Conservation (phyloP, 2,797 vertebrate species). For the Rachycentron canadum region DNA sequence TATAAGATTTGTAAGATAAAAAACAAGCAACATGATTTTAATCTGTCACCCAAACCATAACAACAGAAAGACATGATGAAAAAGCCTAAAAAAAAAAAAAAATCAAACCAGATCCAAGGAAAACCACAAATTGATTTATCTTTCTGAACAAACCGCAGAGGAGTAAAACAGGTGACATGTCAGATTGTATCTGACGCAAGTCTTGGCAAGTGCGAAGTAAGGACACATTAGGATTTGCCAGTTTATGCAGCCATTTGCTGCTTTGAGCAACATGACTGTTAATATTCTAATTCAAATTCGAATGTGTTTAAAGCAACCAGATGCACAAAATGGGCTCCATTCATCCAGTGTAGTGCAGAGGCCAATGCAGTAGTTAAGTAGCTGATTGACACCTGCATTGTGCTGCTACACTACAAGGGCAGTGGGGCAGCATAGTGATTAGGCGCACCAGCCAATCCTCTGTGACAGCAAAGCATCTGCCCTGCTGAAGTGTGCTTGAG, state of each 20-base stretch:
- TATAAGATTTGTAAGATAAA: neutral
- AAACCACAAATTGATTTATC: slow-evolving; percentile 10
- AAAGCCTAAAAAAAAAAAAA: neutral
- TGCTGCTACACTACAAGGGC: slow-evolving; percentile 36
- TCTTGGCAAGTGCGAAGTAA: slow-evolving; percentile 33
- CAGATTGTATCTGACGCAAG: slow-evolving; percentile 41
- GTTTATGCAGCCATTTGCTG: neutral
- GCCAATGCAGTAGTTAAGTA: slow-evolving; percentile 28
- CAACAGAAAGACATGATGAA: slow-evolving; percentile 15
- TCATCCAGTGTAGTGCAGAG: slow-evolving; percentile 33
- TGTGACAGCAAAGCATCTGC: slow-evolving; percentile 49
- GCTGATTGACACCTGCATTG: slow-evolving; percentile 52
- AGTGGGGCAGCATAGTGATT: slow-evolving; percentile 48
- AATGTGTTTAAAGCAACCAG: slow-evolving; percentile 6
- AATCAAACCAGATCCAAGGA: neutral
- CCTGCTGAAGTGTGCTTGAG: slow-evolving; percentile 47
- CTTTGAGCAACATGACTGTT: slow-evolving; percentile 24
- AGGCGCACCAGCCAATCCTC: slow-evolving; percentile 33
- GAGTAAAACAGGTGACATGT: slow-evolving; percentile 41
- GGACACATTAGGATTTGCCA: slow-evolving; percentile 20
- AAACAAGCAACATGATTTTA: neutral
- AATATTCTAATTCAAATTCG: neutral
- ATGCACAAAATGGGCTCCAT: neutral
- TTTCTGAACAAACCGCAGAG: slow-evolving; percentile 39
- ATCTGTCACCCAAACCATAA: neutral